Evolutionary conservation across 2,888 invertebrate species (phyloP).

Genomic region (Hypsopygia costalis): DNA sequence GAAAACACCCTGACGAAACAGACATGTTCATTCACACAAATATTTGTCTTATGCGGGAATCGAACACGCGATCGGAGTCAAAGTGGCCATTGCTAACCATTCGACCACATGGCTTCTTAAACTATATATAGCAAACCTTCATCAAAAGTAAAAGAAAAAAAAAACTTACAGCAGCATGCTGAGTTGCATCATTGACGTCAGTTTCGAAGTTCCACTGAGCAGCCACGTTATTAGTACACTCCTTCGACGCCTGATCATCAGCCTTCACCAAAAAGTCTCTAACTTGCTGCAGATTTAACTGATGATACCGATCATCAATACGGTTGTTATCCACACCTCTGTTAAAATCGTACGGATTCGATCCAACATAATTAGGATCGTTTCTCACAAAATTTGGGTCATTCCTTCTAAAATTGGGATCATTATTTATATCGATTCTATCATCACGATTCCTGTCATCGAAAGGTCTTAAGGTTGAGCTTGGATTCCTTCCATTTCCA

Average conservation of each 20-base stretch:
- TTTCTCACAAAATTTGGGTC: conserved; percentile 76
- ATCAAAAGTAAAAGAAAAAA: too few species aligned
- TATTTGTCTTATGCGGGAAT: too few species aligned
- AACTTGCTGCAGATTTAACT: conserved; percentile 66
- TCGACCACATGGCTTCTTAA: too few species aligned
- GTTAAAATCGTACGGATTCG: conserved; percentile 66
- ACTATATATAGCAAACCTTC: too few species aligned
- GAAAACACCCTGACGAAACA: too few species aligned
- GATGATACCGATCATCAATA: conserved; percentile 64
- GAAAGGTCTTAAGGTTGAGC: conserved; percentile 50
- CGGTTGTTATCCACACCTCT: conserved; percentile 52
- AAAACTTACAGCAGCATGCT: conserved; percentile 89
- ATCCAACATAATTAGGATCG: conserved; percentile 64
- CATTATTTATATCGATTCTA: conserved; percentile 66
- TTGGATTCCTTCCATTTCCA: conserved; percentile 44
- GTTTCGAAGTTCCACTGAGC: conserved; percentile 95
- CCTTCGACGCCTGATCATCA: conserved; percentile 88
- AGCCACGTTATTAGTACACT: conserved; percentile 92
- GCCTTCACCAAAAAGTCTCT: conserved; percentile 84
- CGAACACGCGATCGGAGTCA: too few species aligned
- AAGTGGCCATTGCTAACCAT: too few species aligned
- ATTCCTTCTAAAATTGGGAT: conserved; percentile 66
- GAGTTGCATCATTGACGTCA: conserved; percentile 90
- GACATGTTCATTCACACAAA: too few species aligned
- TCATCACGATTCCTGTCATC: conserved; percentile 61